Base-by-base conservation (phyloP, 1,140 invertebrate species). In the Heliconius nattereri region DNA sequence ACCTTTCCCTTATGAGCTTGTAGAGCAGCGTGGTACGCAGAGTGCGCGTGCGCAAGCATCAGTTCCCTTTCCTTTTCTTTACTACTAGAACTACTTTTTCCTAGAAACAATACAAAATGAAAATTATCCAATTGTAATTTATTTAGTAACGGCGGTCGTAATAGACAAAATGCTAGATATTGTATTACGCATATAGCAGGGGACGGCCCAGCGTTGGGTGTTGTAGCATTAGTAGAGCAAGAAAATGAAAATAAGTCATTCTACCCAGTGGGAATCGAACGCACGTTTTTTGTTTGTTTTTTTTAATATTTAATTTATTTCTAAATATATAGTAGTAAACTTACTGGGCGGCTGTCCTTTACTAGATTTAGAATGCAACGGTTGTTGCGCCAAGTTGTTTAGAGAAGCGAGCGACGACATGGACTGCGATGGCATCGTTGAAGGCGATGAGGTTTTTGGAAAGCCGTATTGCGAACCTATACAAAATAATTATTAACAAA, bases 361-460 rank as follows among this genome's bases (percentile, higher is more conserved):
- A 70, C 74, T 87, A 20, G 32, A 83, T 57, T 92, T 91, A 71
- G 85, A 86, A 78, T 92, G 94, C 13, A 94, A 90, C 5, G 92
- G 91, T n/a, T 90, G 87, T 2, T 92, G 88, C 9, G 92, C 93
- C 72, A 94, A 79, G 75, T 88, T 92, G 80, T 91, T 92, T 26
- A 94, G 86, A 1, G 93, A 94, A 0, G 93, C 92, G 29, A 94
- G 75, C 40, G 89, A 92, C 16, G 93, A 93, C 35, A 94, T 73
- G 0, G 91, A 90, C 54, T 90, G 90, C 0, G 90, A 89, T 52
- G 92, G 90, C 85, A 93, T 92, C 32, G 91, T 89, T 1, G 94
- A 94, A 0, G 94, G 94, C 3, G 94, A 95, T 1, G 94, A 94
- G 0, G 94, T 94, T 85, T 94, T 95, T 35, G 94, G 94, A 81